phyloP scores from a whole-genome alignment of 2,797 vertebrate species.

The Cryptoprocta ferox region DNA sequence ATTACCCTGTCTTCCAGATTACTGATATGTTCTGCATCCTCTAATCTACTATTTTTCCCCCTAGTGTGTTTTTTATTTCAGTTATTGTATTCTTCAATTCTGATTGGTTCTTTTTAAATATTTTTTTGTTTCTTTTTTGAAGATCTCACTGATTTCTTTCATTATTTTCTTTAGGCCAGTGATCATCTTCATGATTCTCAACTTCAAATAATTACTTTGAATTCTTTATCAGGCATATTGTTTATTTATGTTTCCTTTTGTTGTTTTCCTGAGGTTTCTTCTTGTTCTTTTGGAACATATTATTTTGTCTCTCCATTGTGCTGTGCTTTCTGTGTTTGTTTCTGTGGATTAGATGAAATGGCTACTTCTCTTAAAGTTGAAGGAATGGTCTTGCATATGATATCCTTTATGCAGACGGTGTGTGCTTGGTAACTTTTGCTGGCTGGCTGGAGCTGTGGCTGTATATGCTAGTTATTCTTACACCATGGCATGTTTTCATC shows the following conservation, averaged over 20 bases:
- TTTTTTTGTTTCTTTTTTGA: not conserved
- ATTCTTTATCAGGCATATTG: not conserved
- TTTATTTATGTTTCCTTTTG: not conserved
- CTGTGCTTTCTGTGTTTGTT: not conserved
- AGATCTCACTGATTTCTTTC: not conserved
- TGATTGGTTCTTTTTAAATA: not conserved
- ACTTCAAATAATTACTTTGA: not conserved
- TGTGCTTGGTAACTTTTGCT: not conserved
- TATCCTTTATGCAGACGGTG: not conserved
- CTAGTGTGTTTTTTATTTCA: not conserved
- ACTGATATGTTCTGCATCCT: not conserved
- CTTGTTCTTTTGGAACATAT: not conserved
- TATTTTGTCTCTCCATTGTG: not conserved
- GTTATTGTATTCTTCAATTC: not conserved
- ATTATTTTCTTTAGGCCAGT: not conserved
- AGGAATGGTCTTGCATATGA: not conserved
- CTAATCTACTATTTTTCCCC: not conserved
- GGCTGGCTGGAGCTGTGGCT: not conserved
- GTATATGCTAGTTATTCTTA: not conserved
- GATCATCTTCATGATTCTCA: not conserved
- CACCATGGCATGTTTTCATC: not conserved
- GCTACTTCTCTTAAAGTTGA: not conserved
- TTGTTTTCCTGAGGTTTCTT: not conserved
- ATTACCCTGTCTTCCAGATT: not conserved
- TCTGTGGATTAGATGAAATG: not conserved